phyloP scores from a whole-genome alignment of 2,113 vertebrate genomes.

The Marcusenius ussheri region DNA sequence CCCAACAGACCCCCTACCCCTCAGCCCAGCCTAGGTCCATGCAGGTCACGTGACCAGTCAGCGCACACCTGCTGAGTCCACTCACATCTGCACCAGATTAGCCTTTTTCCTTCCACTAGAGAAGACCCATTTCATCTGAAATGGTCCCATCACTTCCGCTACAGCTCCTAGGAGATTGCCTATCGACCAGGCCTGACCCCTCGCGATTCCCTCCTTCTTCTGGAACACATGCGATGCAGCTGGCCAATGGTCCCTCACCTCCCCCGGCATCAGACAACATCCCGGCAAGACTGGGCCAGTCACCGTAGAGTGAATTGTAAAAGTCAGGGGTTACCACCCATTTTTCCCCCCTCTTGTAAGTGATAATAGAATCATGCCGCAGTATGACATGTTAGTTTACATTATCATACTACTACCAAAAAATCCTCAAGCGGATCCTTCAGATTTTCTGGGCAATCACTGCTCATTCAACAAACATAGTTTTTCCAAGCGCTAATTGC shows the following conservation, averaged over 20 bases:
- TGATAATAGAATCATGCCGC: constrained; percentile 4
- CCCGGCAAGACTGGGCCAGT: background rate
- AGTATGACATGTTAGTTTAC: background rate
- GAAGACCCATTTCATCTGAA: constrained; percentile 47
- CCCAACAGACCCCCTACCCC: background rate
- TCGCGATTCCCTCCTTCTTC: constrained; percentile 17
- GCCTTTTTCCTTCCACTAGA: constrained; percentile 51
- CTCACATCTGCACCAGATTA: constrained; percentile 46
- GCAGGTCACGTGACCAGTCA: constrained; percentile 38
- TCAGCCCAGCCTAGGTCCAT: constrained; percentile 25
- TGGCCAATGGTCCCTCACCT: background rate
- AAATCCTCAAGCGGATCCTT: background rate
- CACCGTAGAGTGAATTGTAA: background rate
- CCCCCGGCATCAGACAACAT: background rate
- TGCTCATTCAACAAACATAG: background rate
- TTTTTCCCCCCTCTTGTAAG: background rate
- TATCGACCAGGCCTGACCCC: constrained; percentile 47
- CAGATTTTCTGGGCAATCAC: background rate
- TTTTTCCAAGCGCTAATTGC: background rate
- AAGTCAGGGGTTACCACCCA: constrained; percentile 9
- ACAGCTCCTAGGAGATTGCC: constrained; percentile 44
- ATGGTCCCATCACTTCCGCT: constrained; percentile 51
- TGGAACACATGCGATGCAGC: background rate
- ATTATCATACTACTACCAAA: constrained; percentile 5
- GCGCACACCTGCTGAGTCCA: constrained; percentile 41